These are phyloP conservation scores for Phthorimaea operculella DNA, from an alignment of 1,140 invertebrate species.

Conservation along the genomic window DNA sequence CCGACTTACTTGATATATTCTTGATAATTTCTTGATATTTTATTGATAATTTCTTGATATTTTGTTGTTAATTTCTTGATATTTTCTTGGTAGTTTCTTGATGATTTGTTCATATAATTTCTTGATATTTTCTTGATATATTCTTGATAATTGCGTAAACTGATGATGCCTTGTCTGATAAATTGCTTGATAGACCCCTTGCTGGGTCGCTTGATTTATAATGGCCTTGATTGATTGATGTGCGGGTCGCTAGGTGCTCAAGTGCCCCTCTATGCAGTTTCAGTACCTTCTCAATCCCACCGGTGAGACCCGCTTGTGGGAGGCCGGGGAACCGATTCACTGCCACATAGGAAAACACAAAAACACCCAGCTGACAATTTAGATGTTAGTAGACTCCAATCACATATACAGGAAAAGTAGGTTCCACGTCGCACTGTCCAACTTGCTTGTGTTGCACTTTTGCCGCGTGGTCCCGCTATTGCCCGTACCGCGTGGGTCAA, in stretches of 20 bases:
- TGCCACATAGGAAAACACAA: not conserved
- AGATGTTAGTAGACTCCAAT: not conserved
- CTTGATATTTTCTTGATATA: not conserved
- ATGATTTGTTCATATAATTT: too few relatives aligned
- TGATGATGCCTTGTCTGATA: not conserved
- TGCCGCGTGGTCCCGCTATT: not conserved
- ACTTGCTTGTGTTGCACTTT: not conserved
- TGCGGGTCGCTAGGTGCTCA: not conserved
- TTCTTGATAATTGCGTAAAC: not conserved
- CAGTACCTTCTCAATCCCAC: not conserved
- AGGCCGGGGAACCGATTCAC: not conserved
- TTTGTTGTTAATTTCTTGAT: too few relatives aligned
- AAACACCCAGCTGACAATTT: not conserved
- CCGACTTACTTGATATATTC: too few relatives aligned
- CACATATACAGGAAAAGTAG: not conserved
- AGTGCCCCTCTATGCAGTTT: not conserved
- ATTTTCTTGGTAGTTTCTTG: not conserved
- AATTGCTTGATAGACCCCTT: not conserved
- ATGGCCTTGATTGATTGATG: not conserved
- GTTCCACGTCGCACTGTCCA: not conserved
- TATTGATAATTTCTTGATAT: too few relatives aligned
- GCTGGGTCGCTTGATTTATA: not conserved
- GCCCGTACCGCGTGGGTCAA: not conserved
- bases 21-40: too few relatives aligned
- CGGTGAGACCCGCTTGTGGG: constrained; percentile 3